These are phyloP conservation scores for Amiota mariae DNA, from an alignment of 2,888 invertebrate genomes.

Conservation along the genomic window DNA sequence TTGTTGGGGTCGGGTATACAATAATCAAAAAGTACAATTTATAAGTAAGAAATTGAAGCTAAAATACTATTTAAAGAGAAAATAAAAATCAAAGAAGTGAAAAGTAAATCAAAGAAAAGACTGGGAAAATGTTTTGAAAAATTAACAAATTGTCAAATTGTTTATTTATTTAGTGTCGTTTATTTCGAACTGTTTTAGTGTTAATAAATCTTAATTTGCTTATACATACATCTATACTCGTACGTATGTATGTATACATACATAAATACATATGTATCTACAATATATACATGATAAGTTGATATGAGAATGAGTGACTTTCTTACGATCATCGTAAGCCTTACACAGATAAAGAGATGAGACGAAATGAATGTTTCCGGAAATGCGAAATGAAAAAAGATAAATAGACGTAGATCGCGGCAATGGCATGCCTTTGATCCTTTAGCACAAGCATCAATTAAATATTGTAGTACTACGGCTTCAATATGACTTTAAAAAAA, in stretches of 20 bases:
- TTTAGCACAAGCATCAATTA: slow-evolving; percentile 64
- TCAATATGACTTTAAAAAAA: slow-evolving; percentile 28
- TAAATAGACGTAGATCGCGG: slow-evolving; percentile 51
- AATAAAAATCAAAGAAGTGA: slow-evolving; percentile 30
- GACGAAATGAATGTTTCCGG: slow-evolving; percentile 29
- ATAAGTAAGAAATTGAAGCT: slow-evolving; percentile 45
- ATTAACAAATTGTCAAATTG: slow-evolving; percentile 35
- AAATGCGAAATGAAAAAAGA: slow-evolving; percentile 36
- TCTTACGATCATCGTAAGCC: slow-evolving; percentile 60
- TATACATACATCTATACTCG: slow-evolving; percentile 60
- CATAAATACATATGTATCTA: neutral
- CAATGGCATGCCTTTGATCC: slow-evolving; percentile 66
- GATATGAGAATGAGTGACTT: slow-evolving; percentile 16
- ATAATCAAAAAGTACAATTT: slow-evolving; percentile 31
- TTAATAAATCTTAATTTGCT: slow-evolving; percentile 67
- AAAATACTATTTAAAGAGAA: slow-evolving; percentile 28
- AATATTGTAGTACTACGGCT: slow-evolving; percentile 50
- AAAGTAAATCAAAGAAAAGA: slow-evolving; percentile 25
- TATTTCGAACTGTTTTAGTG: slow-evolving; percentile 50
- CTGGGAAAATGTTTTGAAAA: slow-evolving; percentile 30
- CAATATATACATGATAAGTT: neutral
- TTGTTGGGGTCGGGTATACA: neutral
- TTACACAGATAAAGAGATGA: slow-evolving; percentile 51
- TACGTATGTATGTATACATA: slow-evolving; percentile 26
- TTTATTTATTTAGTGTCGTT: slow-evolving; percentile 49